A percentile compares a stretch with the other conserved stretches of the same genome.
Evolutionary conservation across 2,888 invertebrate genomes (phyloP).

Genomic region (Bedellia somnulentella): DNA sequence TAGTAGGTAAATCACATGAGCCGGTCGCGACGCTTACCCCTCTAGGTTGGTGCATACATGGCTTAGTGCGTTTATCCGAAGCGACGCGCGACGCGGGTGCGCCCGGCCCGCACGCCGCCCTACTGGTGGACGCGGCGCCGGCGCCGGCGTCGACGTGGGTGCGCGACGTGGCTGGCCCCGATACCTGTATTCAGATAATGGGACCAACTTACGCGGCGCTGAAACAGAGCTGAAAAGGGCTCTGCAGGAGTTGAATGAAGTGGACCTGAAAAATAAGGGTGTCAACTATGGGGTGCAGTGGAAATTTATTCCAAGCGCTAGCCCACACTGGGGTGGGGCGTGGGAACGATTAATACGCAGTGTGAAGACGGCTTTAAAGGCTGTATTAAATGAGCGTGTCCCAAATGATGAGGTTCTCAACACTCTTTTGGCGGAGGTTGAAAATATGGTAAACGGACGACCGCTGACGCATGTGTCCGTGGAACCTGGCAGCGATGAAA

Average conservation of each 20-base stretch:
- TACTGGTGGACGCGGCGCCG: too few relatives aligned
- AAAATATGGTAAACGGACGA: conserved; percentile 1
- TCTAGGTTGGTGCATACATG: too few relatives aligned
- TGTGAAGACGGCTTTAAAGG: conserved; percentile 1
- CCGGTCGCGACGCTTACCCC: too few relatives aligned
- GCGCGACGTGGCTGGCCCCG: too few relatives aligned
- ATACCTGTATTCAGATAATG: conserved; percentile 6
- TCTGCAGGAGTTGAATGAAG: too few relatives aligned
- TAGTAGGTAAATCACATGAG: too few relatives aligned
- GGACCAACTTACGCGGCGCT: conserved; percentile 6
- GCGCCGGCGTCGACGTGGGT: too few relatives aligned
- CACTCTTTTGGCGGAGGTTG: conserved; percentile 1
- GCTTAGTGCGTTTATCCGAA: too few relatives aligned
- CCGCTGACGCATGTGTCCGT: conserved; percentile 3
- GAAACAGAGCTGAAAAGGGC: conserved; percentile 1
- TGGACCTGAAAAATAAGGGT: background rate
- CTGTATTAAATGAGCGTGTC: background rate
- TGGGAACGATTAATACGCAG: conserved; percentile 3
- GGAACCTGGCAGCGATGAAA: background rate
- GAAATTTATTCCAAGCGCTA: conserved; percentile 1
- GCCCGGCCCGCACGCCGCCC: too few relatives aligned
- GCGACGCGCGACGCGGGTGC: too few relatives aligned
- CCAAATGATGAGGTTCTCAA: background rate
- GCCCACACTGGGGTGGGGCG: too few relatives aligned
- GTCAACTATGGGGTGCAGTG: background rate